Evolutionary conservation across 2,888 invertebrate species (phyloP).

Genomic region (Gryllus longicercus): DNA sequence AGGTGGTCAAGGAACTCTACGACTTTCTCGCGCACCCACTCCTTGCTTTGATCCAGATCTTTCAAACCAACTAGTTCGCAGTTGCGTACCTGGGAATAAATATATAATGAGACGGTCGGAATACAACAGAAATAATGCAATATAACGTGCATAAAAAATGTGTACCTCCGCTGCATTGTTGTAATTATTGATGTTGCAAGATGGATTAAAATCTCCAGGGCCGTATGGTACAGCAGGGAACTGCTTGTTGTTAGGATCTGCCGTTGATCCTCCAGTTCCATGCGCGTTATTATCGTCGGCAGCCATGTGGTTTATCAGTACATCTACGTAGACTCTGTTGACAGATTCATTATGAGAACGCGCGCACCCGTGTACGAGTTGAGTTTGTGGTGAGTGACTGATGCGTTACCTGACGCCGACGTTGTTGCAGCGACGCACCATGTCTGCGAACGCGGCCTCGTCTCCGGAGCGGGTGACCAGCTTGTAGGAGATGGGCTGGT

Average conservation of each 20-base stretch:
- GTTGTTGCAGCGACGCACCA: conserved; percentile 51
- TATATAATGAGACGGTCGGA: neutral
- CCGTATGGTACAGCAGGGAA: conserved; percentile 67
- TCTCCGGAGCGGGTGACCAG: conserved; percentile 48
- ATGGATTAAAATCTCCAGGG: conserved; percentile 64
- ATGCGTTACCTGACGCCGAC: conserved; percentile 46
- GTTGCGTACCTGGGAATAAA: conserved; percentile 54
- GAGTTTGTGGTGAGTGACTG: neutral
- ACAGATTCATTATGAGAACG: neutral
- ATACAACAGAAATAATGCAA: no score
- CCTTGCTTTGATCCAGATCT: conserved; percentile 68
- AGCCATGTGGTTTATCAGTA: conserved; percentile 61
- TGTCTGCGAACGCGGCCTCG: conserved; percentile 47
- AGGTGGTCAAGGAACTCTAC: conserved; percentile 63
- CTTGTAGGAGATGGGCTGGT: conserved; percentile 52
- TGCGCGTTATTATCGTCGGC: conserved; percentile 48
- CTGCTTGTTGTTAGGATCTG: conserved; percentile 52
- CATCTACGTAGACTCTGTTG: conserved; percentile 67
- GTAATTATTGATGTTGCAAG: conserved; percentile 64
- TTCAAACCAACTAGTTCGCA: conserved; percentile 69
- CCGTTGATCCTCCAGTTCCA: conserved; percentile 64
- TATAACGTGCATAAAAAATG: no score
- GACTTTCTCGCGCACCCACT: conserved; percentile 64
- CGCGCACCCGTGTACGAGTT: no score
- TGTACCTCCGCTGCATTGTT: conserved; percentile 50